Evolutionary conservation across 2,888 invertebrate genomes (phyloP).

Genomic region (Corbicula japonica): DNA sequence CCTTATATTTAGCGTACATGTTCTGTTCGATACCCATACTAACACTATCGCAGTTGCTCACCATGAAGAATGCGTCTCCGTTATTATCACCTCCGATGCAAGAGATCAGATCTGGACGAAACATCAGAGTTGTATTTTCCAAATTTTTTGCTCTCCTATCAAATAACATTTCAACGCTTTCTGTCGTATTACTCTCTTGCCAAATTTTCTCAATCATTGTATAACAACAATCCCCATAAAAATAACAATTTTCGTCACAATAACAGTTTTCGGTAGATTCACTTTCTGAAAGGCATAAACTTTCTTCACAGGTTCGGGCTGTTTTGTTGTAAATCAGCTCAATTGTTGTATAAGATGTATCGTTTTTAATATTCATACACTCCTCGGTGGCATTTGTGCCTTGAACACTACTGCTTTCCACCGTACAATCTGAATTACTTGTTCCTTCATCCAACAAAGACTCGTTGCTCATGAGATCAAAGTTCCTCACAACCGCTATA

Average conservation of each 20-base stretch:
- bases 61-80: not conserved
- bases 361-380: no score
- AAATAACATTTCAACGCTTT: not conserved
- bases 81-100: constrained; percentile 1
- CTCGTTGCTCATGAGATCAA: no score
- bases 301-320: not conserved
- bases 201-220: constrained; percentile 2
- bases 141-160: not conserved
- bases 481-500: no score
- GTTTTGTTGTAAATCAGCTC: not conserved
- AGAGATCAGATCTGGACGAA: not conserved
- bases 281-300: not conserved
- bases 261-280: not conserved
- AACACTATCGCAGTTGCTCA: not conserved
- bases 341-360: no score
- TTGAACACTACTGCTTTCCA: no score
- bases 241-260: constrained; percentile 11
- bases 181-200: not conserved
- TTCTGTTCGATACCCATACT: no score
- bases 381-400: no score
- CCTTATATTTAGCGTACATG: not conserved
- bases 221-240: constrained; percentile 25
- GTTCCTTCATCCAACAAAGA: no score
- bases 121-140: constrained; percentile 4
- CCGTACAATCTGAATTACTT: no score